phyloP scores from a whole-genome alignment of 2,888 invertebrate genomes.

The Eristalis arbustorum region DNA sequence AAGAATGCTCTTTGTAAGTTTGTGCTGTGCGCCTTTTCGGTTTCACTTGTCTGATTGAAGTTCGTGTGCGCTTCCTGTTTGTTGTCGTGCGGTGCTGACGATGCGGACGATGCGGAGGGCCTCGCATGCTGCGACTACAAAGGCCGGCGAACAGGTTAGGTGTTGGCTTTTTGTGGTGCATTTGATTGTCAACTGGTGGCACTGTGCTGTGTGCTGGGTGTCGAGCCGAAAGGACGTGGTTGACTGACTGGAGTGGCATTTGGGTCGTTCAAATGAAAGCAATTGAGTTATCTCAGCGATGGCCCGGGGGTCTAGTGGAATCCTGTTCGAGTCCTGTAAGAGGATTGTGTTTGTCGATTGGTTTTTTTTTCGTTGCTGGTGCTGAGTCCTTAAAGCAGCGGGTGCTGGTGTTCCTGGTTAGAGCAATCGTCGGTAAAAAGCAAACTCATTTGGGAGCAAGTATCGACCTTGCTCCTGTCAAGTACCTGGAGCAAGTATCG shows the following conservation, averaged over 20 bases:
- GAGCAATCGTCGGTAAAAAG: no score
- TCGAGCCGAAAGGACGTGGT: neutral
- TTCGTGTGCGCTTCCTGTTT: slow-evolving; percentile 31
- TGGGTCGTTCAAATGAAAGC: neutral
- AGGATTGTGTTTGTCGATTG: neutral
- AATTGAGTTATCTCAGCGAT: neutral
- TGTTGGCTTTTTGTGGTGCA: neutral
- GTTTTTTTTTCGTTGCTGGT: no score
- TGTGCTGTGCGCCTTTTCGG: slow-evolving; percentile 29
- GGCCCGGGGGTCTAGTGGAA: neutral
- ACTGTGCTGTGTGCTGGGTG: neutral
- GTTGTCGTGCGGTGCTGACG: neutral
- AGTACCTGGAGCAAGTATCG: no score
- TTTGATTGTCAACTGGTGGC: neutral
- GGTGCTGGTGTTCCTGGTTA: no score
- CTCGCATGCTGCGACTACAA: neutral
- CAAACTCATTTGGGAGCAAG: no score
- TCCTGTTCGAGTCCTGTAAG: neutral
- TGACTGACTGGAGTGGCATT: neutral
- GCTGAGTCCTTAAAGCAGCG: no score
- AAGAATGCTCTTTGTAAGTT: slow-evolving; percentile 38
- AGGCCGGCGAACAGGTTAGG: neutral
- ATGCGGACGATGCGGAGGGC: no score
- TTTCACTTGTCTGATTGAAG: slow-evolving; percentile 42
- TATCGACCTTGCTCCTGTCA: no score